A percentile compares a stretch with the other conserved stretches of the same genome.
phyloP scores from a whole-genome alignment of 2,797 vertebrate genomes.

The Pristis pectinata region DNA sequence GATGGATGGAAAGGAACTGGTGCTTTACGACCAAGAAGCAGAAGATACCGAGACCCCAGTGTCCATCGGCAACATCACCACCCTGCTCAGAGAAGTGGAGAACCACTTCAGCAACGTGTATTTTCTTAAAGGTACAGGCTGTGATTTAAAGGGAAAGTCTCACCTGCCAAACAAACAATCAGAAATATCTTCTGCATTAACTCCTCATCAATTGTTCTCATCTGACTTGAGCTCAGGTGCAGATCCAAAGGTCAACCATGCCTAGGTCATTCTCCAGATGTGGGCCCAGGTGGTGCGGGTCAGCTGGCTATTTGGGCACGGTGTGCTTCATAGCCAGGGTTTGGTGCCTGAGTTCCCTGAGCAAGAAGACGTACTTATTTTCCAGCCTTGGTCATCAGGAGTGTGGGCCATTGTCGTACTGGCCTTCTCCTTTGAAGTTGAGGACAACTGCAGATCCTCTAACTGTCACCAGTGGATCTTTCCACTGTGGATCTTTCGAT shows the following conservation, averaged over 20 bases:
- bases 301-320: no score
- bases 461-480: background rate
- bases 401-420: background rate
- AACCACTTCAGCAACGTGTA: slow-evolving; percentile 42
- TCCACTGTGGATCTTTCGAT: no score
- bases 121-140: slow-evolving; percentile 41
- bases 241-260: background rate
- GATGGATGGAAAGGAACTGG: slow-evolving; percentile 41
- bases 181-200: background rate
- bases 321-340: background rate
- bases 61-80: slow-evolving; percentile 38
- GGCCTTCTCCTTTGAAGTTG: background rate
- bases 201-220: background rate
- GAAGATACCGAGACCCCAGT: slow-evolving; percentile 10
- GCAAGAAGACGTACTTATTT: background rate
- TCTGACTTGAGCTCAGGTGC: slow-evolving; percentile 30
- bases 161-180: no score
- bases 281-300: background rate
- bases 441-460: background rate
- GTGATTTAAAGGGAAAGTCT: background rate
- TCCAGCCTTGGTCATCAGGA: background rate
- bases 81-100: slow-evolving; percentile 41
- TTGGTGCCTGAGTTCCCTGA: no score
- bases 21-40: slow-evolving; percentile 42
- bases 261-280: background rate